These are phyloP conservation scores for Aradophagus sp. DNA, from an alignment of 1,140 invertebrate species.

Conservation along the genomic window DNA sequence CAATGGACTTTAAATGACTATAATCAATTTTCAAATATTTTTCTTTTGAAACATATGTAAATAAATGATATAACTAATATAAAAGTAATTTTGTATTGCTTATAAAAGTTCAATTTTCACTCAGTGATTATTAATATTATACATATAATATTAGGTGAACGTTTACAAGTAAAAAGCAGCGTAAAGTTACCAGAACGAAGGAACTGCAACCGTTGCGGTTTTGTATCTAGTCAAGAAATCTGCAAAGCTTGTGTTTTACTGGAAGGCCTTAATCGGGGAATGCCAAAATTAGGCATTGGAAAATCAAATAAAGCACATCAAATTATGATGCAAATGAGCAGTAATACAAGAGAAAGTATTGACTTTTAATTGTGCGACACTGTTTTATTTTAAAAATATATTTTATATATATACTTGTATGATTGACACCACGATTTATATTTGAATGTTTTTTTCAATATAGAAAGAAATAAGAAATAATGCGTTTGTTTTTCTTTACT, in stretches of 20 bases:
- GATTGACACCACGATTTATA: no score
- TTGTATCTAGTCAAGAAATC: constrained; percentile 95
- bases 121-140: no score
- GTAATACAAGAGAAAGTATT: constrained; percentile 28
- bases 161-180: constrained; percentile 86
- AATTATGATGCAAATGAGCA: constrained; percentile 58
- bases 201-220: constrained; percentile 90
- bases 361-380: constrained; percentile 49
- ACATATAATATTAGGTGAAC: no score
- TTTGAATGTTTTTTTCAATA: no score
- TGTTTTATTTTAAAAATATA: constrained; percentile 43
- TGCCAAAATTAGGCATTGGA: constrained; percentile 89
- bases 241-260: constrained; percentile 98
- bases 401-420: constrained; percentile 28
- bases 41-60: no score
- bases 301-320: constrained; percentile 87
- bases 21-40: no score
- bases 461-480: no score
- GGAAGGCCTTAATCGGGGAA: constrained; percentile 95
- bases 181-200: constrained; percentile 88
- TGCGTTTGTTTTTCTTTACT: no score
- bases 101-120: no score
- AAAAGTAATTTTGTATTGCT: no score
- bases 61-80: no score
- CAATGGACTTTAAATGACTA: no score